A percentile compares a stretch with the other conserved stretches of the same genome.
phyloP scores from a whole-genome alignment of 2,113 vertebrate species.

The Mobula hypostoma region DNA sequence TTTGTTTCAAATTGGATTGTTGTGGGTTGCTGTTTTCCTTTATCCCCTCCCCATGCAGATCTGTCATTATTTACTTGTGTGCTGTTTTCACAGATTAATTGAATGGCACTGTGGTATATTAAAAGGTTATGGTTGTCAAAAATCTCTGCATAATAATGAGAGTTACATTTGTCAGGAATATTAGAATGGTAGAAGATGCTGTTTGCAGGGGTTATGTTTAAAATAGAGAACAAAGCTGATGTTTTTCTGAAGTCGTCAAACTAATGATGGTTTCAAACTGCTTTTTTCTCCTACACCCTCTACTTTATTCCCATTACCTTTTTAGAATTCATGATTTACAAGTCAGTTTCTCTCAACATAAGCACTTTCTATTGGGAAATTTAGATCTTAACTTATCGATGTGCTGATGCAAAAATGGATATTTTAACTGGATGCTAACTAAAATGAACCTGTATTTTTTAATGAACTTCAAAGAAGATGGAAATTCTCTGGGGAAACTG shows the following conservation, averaged over 20 bases:
- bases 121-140: neutral
- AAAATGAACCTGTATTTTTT: neutral
- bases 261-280: neutral
- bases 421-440: slow-evolving; percentile 12
- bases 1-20: neutral
- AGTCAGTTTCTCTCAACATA: slow-evolving; percentile 20
- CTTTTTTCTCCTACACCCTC: neutral
- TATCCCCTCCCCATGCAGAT: neutral
- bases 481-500: neutral
- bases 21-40: neutral
- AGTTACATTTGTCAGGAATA: neutral
- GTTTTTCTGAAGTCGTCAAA: neutral
- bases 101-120: neutral
- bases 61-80: neutral
- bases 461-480: slow-evolving; percentile 33
- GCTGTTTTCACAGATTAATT: neutral
- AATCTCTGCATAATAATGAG: neutral
- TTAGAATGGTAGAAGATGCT: neutral
- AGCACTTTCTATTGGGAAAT: neutral
- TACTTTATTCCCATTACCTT: neutral
- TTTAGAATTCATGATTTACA: neutral
- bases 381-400: neutral
- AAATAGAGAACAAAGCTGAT: neutral
- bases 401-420: neutral
- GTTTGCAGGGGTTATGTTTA: neutral